Evolutionary conservation across 2,888 invertebrate genomes (phyloP).

Genomic region (Pterobdella sp.): DNA sequence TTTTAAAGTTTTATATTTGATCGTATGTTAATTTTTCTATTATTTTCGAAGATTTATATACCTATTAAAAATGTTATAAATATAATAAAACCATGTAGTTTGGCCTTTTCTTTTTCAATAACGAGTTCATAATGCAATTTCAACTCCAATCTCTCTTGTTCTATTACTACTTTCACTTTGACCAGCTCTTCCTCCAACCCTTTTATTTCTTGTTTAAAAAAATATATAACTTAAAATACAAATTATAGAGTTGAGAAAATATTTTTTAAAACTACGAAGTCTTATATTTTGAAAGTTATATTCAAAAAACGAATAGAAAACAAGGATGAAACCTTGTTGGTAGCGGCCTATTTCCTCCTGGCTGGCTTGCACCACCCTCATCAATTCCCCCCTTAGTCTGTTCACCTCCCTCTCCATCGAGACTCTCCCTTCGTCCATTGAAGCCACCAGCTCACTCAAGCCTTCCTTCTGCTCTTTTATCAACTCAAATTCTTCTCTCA

Average conservation of each 20-base stretch:
- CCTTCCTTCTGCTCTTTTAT: slow-evolving; percentile 15
- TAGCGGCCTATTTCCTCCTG: background rate
- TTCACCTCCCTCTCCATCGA: slow-evolving; percentile 6
- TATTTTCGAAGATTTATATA: too few species aligned
- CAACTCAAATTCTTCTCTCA: too few species aligned
- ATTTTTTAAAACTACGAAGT: too few species aligned
- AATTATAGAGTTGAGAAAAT: background rate
- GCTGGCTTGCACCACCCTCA: slow-evolving; percentile 3
- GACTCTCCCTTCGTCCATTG: background rate
- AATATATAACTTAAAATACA: background rate
- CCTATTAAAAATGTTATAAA: too few species aligned
- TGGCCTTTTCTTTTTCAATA: slow-evolving; percentile 50
- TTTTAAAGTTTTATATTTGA: too few species aligned
- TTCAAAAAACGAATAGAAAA: too few species aligned
- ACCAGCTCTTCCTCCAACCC: slow-evolving; percentile 29
- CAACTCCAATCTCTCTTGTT: slow-evolving; percentile 39
- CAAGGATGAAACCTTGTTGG: too few species aligned
- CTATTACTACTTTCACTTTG: slow-evolving; percentile 33
- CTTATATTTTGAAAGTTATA: too few species aligned
- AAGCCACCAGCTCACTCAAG: background rate
- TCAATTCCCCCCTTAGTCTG: slow-evolving; percentile 9
- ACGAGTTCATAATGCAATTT: slow-evolving; percentile 46
- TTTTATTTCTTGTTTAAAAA: background rate
- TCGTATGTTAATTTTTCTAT: too few species aligned
- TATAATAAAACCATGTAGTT: slow-evolving; percentile 47